Base-by-base conservation (phyloP, 23 tunicate species). In the Botrylloides violaceus region DNA sequence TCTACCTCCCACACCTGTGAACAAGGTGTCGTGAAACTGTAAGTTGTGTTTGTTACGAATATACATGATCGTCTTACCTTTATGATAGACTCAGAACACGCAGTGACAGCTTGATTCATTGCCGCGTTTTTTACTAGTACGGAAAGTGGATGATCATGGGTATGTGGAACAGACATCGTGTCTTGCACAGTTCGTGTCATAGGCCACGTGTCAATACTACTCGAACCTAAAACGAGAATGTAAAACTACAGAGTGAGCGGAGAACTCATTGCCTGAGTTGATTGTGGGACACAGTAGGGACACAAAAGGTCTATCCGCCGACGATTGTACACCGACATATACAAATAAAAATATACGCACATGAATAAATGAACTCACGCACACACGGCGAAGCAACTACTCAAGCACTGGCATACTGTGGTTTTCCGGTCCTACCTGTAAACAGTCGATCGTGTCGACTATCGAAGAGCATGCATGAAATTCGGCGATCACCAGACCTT, bases 1-100 rank as follows among this genome's bases (percentile, higher is more conserved):
- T 87, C 95, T n/a, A 87, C 66, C 66, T 87, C 95, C 95, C 95
- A 87, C 7, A 87, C 95, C 95, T 87, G 32, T n/a, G 53, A 43
- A 9, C 53, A 7, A 43, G 9, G 15, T 43, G 15, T 9, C 53
- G 15, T 43, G 15, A 7, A 43, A 9, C 9, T 43, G 15, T 43
- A 43, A 43, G 9, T 43, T 43, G 53, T 43, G 15, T 43, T 43
- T 43, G 53, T n/a, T n/a, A n/a, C n/a, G n/a, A n/a, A n/a, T n/a
- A n/a, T n/a, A n/a, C n/a, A n/a, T n/a, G n/a, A 27, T 21, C 19
- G 12, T 27, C 15, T 3, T 64, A 80, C 95, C 86, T 87, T 87
- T 21, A 87, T 74, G 27, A 87, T 58, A 2, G 95, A 87, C 61
- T 87, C 95, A 1, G 95, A 72, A 65, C 95, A 87, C n/a, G 84